A percentile compares a stretch with the other conserved stretches of the same genome.
These are phyloP conservation scores for Teleogryllus occipitalis DNA, from an alignment of 1,140 invertebrate genomes.

Conservation along the genomic window DNA sequence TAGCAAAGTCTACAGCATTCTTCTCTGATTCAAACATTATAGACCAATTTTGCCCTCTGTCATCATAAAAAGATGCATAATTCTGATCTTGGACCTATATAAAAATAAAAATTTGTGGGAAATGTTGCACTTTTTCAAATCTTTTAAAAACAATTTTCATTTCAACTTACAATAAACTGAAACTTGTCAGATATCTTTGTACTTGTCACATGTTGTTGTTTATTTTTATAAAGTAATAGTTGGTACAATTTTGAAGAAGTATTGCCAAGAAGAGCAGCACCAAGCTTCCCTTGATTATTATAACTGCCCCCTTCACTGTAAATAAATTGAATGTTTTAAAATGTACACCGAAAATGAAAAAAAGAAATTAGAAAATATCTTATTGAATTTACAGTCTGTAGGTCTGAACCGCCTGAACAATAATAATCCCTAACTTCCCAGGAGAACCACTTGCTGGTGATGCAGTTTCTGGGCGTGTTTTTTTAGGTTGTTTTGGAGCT, in stretches of 20 bases:
- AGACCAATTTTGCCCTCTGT: conserved; percentile 36
- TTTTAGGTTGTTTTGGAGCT: conserved; percentile 25
- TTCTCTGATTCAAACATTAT: conserved; percentile 34
- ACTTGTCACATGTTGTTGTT: conserved; percentile 34
- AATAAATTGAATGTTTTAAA: neutral
- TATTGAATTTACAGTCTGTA: conserved; percentile 26
- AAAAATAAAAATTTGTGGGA: neutral
- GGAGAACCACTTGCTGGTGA: neutral
- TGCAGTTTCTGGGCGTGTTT: neutral
- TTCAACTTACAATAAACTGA: conserved; percentile 29
- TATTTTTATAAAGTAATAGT: conserved; percentile 36
- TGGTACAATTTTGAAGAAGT: conserved; percentile 30
- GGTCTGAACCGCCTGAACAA: conserved; percentile 24
- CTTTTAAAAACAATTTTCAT: neutral
- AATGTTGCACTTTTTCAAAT: neutral
- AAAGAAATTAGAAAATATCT: neutral
- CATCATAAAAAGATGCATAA: conserved; percentile 37
- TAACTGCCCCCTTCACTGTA: conserved; percentile 34
- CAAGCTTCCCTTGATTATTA: conserved; percentile 32
- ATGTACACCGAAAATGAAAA: neutral
- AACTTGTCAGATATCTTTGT: conserved; percentile 33
- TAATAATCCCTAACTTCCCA: conserved; percentile 20
- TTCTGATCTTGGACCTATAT: conserved; percentile 32
- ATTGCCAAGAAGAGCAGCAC: conserved; percentile 35
- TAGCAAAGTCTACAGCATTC: conserved; percentile 32